Evolutionary conservation across 2,113 vertebrate species (phyloP).

Genomic region (Struthio camelus): DNA sequence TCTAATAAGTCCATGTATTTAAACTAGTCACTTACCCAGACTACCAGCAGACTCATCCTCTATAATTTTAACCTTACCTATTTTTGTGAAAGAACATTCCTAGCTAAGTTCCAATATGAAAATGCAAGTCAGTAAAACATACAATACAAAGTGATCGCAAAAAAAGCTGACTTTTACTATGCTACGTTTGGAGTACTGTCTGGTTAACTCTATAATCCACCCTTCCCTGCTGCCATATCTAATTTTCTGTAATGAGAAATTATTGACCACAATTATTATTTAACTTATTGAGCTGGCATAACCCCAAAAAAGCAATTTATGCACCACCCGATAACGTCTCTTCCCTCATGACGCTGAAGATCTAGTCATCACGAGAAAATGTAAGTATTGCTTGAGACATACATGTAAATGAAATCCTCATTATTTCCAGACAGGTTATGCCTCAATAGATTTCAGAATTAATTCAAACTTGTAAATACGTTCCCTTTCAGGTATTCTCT

Average conservation of each 20-base stretch:
- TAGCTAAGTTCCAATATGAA: conserved; percentile 1
- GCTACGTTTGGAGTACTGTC: background rate
- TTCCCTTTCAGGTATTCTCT: background rate
- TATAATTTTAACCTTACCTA: background rate
- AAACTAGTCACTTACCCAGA: background rate
- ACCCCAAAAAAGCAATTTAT: background rate
- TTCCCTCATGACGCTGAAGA: background rate
- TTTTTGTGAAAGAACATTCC: conserved; percentile 1
- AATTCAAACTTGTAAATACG: background rate
- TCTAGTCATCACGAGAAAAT: background rate
- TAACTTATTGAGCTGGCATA: background rate
- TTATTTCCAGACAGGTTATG: background rate
- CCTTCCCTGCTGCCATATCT: background rate
- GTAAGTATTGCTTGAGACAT: background rate
- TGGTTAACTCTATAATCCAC: background rate
- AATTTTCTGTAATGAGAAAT: background rate
- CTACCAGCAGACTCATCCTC: background rate
- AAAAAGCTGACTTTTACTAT: background rate
- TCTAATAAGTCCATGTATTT: background rate
- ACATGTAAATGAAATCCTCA: background rate
- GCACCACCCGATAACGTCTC: background rate
- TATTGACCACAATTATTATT: background rate
- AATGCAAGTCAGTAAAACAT: background rate
- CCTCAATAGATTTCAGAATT: background rate
- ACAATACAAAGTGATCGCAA: background rate